Conservation (phyloP, 2,888 invertebrate species). For the Galeruca laticollis region DNA sequence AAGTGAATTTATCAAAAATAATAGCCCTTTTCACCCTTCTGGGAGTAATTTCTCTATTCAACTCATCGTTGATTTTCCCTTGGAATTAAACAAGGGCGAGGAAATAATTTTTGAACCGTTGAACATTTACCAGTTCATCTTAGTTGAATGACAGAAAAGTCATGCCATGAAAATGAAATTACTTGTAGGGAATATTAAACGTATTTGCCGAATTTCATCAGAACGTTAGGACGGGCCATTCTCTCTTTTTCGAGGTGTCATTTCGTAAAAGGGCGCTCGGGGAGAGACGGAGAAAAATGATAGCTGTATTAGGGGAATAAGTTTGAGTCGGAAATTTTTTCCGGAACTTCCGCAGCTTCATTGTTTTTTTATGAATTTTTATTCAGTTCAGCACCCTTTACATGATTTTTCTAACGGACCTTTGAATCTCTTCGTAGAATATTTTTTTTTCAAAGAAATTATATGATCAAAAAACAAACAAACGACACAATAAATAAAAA, state of each 20-base stretch:
- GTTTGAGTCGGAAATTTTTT: not conserved
- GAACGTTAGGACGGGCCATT: conserved; percentile 18
- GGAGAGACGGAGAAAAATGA: not conserved
- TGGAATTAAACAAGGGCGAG: conserved; percentile 17
- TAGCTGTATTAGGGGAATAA: not conserved
- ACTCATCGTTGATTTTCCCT: conserved; percentile 15
- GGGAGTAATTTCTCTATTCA: conserved; percentile 23
- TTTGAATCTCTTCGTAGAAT: too few species aligned
- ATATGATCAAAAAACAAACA: too few species aligned
- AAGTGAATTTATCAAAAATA: conserved; percentile 24
- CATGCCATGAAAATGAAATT: conserved; percentile 49
- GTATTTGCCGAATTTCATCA: conserved; percentile 30
- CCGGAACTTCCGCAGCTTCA: not conserved
- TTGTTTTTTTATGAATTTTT: conserved; percentile 2
- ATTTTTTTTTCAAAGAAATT: too few species aligned
- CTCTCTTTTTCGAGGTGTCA: conserved; percentile 20
- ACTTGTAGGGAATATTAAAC: conserved; percentile 48
- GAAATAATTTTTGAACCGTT: conserved; percentile 34
- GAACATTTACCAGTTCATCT: conserved; percentile 38
- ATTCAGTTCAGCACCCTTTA: not conserved
- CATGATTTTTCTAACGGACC: too few species aligned
- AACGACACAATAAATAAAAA: too few species aligned
- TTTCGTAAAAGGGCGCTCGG: not conserved
- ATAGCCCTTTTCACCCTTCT: not conserved
- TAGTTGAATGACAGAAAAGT: conserved; percentile 45